phyloP scores from a whole-genome alignment of 2,113 vertebrate species.

The Eurypyga helias region DNA sequence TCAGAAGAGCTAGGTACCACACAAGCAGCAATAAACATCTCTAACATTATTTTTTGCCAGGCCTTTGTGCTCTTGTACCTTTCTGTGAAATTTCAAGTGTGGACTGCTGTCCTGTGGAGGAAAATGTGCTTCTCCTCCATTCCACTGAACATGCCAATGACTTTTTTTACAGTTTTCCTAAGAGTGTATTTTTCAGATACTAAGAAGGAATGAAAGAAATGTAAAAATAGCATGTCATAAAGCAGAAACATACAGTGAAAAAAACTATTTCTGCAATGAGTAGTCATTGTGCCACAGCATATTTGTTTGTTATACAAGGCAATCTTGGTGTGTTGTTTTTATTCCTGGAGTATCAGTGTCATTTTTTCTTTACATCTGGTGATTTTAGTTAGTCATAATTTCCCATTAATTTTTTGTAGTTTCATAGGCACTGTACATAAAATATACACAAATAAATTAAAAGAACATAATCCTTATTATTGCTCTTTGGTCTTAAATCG shows the following conservation, averaged over 20 bases:
- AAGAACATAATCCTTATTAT: neutral
- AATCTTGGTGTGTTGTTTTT: neutral
- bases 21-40: neutral
- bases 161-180: neutral
- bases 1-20: neutral
- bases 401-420: neutral
- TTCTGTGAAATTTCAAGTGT: neutral
- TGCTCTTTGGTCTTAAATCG: neutral
- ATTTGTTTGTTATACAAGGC: neutral
- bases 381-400: neutral
- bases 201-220: neutral
- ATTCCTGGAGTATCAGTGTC: neutral
- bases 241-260: neutral
- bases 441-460: neutral
- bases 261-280: neutral
- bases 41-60: neutral
- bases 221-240: neutral
- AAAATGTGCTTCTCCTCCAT: neutral
- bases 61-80: neutral
- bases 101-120: neutral
- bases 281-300: neutral
- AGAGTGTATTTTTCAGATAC: neutral
- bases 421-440: neutral
- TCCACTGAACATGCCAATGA: neutral
- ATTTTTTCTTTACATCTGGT: neutral